Evolutionary conservation across 2,797 vertebrate genomes (phyloP).

Genomic region (Catharus ustulatus): DNA sequence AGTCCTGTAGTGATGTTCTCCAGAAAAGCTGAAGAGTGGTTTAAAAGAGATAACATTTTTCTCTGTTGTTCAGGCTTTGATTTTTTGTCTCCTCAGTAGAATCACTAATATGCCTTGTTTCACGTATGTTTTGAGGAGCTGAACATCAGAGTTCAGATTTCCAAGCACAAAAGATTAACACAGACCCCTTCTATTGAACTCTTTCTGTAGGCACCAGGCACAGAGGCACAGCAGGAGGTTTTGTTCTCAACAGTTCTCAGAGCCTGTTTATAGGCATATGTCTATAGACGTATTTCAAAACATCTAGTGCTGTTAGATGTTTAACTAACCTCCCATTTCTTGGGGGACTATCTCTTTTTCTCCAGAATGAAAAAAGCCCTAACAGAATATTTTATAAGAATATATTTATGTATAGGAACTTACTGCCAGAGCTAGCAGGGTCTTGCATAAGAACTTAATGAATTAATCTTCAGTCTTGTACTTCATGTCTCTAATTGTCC

Average conservation of each 20-base stretch:
- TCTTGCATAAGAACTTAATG: background rate
- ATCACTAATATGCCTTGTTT: conserved; percentile 24
- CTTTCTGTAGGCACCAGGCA: background rate
- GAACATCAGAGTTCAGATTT: conserved; percentile 18
- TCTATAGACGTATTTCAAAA: background rate
- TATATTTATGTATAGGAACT: background rate
- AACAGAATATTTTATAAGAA: background rate
- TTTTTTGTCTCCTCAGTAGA: conserved; percentile 38
- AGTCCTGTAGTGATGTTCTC: conserved; percentile 38
- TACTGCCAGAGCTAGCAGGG: background rate
- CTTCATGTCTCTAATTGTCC: background rate
- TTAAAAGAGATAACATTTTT: conserved; percentile 16
- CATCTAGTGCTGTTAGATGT: background rate
- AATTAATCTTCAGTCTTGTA: background rate
- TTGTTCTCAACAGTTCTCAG: background rate
- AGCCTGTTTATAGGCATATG: background rate
- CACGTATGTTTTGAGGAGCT: background rate
- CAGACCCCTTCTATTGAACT: background rate
- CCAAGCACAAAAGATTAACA: conserved; percentile 38
- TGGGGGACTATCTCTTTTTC: background rate
- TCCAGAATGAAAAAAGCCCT: background rate
- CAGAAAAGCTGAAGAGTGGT: background rate
- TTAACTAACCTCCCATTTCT: background rate
- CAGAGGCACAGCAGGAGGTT: background rate
- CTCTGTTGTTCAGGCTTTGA: conserved; percentile 60